Base-by-base conservation (phyloP, 2,797 vertebrate genomes). In the Otus scops region DNA sequence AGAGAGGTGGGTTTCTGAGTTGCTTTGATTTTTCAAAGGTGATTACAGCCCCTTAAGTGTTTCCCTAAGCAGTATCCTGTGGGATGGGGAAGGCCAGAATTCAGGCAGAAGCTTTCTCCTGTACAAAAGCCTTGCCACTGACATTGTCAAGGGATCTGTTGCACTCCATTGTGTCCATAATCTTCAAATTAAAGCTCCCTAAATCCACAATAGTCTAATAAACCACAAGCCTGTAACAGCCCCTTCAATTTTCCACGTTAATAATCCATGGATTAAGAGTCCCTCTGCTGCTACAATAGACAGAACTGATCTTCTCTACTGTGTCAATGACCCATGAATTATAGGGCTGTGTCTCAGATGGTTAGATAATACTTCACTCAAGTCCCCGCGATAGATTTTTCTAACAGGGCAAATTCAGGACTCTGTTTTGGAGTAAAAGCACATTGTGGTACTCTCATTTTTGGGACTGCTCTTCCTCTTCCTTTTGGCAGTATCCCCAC, bases 341-440 rank as follows among this genome's bases (percentile, higher is more conserved):
- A 95, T 82, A 93, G 94, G 93, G 81, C 92, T 95, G 88, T 75
- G 85, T 95, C 95, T 97, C 82, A 96, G 89, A 92, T 75, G 78
- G 95, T 95, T 94, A 95, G 96, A 94, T 92, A 96, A 96, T 94
- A 85, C 90, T 95, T 96, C 92, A 92, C 88, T 97, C 93, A 95
- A 92, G 87, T 94, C 88, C 88, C 75, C 7, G 39, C 51, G 10
- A 91, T 88, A 81, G 94, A 89, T 96, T 93, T 95, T 96, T 92
- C 92, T 91, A 97, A 95, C 75, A 81, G 71, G 81, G 84, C 54
- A 94, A 89, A 94, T 93, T 83, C 84, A 94, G 78, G 45, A 89
- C 79, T 95, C 77, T 36, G 63, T 85, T 95, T 88, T 80, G 75
- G 92, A 95, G 78, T 63, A 80, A 95, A 97, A 94, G 45, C 68